phyloP scores from a whole-genome alignment of 2,113 vertebrate species.

The Cephalopterus ornatus region DNA sequence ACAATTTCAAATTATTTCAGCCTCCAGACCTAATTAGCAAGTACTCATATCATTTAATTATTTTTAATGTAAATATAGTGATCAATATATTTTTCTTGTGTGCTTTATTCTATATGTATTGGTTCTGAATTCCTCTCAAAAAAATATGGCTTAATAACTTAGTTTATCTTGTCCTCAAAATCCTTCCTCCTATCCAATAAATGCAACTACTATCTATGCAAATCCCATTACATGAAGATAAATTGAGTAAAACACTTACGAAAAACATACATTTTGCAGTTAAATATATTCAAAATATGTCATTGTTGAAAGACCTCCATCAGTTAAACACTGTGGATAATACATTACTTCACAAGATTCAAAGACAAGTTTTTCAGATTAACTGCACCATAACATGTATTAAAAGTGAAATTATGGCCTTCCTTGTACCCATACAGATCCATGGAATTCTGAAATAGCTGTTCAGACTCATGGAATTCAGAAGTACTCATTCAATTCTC shows the following conservation, averaged over 20 bases:
- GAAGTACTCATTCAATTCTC: neutral
- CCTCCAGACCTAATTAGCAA: neutral
- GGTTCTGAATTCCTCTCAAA: neutral
- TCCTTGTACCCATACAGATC: neutral
- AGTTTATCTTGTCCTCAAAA: neutral
- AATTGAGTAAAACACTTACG: neutral
- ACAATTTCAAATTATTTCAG: neutral
- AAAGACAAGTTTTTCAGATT: neutral
- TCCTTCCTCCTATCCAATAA: neutral
- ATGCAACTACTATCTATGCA: neutral
- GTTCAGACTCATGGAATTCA: neutral
- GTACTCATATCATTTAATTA: neutral
- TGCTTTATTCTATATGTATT: neutral
- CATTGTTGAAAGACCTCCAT: neutral
- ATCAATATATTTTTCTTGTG: neutral
- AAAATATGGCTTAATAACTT: neutral
- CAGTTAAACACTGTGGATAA: neutral
- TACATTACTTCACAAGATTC: neutral
- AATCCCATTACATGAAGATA: neutral
- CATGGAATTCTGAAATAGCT: fast-evolving
- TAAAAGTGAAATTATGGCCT: neutral
- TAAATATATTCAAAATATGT: neutral
- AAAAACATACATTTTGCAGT: neutral
- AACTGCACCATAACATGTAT: neutral
- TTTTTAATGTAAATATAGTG: neutral